Conservation (phyloP, 2,888 invertebrate genomes). For the Tenthredo amoena region DNA sequence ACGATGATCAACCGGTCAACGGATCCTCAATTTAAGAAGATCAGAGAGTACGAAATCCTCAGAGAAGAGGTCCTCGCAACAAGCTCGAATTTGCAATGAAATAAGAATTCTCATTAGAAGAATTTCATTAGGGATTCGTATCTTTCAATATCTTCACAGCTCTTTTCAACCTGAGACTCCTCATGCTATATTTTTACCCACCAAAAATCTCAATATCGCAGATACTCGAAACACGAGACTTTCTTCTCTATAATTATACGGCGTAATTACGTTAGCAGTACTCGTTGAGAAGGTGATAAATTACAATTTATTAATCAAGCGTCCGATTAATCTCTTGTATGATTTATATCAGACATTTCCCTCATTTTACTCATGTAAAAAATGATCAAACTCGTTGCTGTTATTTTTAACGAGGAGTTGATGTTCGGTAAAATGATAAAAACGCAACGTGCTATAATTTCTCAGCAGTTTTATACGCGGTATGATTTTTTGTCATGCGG, state of each 20-base stretch:
- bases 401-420: not conserved
- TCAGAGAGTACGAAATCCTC: not conserved
- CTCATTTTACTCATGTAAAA: too few species aligned
- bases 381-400: not conserved
- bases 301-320: constrained; percentile 17
- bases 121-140: not conserved
- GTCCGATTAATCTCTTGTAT: not conserved
- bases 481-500: not conserved
- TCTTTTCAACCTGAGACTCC: not conserved
- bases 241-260: not conserved
- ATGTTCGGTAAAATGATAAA: not conserved
- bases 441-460: not conserved
- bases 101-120: not conserved
- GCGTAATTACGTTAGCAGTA: not conserved
- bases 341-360: too few species aligned
- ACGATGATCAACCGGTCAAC: not conserved
- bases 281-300: not conserved
- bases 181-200: not conserved
- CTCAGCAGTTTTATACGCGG: not conserved
- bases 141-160: not conserved
- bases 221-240: not conserved
- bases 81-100: not conserved
- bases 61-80: not conserved
- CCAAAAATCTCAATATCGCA: not conserved
- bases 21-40: not conserved